Base-by-base conservation (phyloP, 2,888 invertebrate genomes). In the Seira musarum region DNA sequence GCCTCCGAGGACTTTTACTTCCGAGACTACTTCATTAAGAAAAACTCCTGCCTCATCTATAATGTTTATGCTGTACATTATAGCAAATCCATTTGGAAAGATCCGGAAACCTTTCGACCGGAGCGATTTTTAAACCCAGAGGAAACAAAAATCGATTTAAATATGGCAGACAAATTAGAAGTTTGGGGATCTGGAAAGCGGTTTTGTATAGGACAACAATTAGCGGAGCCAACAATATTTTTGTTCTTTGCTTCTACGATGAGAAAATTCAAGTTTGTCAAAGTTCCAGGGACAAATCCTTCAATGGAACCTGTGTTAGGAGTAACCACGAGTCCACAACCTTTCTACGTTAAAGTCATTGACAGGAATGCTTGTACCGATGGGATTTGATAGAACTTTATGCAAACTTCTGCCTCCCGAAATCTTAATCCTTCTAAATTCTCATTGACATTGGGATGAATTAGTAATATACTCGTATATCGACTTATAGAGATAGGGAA, bases 1-100 rank as follows among this genome's bases (percentile, higher is more conserved):
- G 78, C 72, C 1, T 46, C 61, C 1, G 78, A 72, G 5, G 72
- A 78, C 57, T 67, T 78, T 63, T 13, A 8, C 13, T 78, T 78
- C 22, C 25, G 67, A 35, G 63, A 35, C 1, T 72, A 67, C 15
- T 8, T 63, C 6, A 68, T n/a, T 78, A 10, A 57, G 15, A 15
- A 78, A 78, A 25, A 78, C 71, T 15, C 1, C 8, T 30, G 30
- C 0, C 2, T 78, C 0, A 53, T 71, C 24, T n/a, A 30, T 0
- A 78, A 71, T 21, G 60, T 66, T 0, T 46, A 78, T 22, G 78
- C 71, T 1, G 60, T 49, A 1, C 78, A 78, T 25, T 78, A 66
- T n/a, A 66, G 30, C 17, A 19, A 78, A n/a, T 8, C 13, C 1
- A 1, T 71, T 3, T 78, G 78, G 78, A 66, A 66, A 3, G 78